phyloP scores from a whole-genome alignment of 2,888 invertebrate genomes.

The Herminia tarsipennalis region DNA sequence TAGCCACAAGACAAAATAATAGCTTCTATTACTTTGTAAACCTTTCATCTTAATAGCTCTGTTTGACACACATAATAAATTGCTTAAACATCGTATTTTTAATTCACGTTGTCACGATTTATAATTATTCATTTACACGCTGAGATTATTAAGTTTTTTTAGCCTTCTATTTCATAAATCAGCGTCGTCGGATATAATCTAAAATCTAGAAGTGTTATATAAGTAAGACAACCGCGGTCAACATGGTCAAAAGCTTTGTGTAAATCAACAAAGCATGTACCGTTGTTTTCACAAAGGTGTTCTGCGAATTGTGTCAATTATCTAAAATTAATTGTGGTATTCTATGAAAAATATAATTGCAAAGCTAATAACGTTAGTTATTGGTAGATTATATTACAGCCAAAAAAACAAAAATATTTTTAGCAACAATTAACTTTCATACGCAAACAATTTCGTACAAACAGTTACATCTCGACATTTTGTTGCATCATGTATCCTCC shows the following conservation, averaged over 20 bases:
- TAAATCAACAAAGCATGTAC: constrained; percentile 24
- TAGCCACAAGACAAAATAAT: constrained; percentile 31
- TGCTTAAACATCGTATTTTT: no score
- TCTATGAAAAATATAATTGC: constrained; percentile 11
- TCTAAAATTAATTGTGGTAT: constrained; percentile 25
- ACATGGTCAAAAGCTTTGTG: constrained; percentile 13
- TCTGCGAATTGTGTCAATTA: constrained; percentile 32
- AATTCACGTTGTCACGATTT: constrained; percentile 10
- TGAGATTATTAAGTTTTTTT: no score
- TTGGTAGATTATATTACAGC: constrained; percentile 6
- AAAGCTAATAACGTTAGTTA: constrained; percentile 15
- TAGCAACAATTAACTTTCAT: constrained; percentile 34
- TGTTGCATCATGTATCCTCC: constrained; percentile 38
- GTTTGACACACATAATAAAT: no score
- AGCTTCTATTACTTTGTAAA: constrained; percentile 24
- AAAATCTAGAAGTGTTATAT: constrained; percentile 22
- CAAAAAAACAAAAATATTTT: constrained; percentile 15
- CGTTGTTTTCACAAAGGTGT: constrained; percentile 22
- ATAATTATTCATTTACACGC: neutral
- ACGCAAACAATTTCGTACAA: constrained; percentile 29
- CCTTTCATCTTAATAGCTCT: no score
- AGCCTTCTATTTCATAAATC: no score
- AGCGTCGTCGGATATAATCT: constrained; percentile 22
- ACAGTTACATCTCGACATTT: constrained; percentile 51
- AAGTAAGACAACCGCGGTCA: no score